These are phyloP conservation scores for Nemotelus pantherinus DNA, from an alignment of 2,888 invertebrate genomes.

Conservation along the genomic window DNA sequence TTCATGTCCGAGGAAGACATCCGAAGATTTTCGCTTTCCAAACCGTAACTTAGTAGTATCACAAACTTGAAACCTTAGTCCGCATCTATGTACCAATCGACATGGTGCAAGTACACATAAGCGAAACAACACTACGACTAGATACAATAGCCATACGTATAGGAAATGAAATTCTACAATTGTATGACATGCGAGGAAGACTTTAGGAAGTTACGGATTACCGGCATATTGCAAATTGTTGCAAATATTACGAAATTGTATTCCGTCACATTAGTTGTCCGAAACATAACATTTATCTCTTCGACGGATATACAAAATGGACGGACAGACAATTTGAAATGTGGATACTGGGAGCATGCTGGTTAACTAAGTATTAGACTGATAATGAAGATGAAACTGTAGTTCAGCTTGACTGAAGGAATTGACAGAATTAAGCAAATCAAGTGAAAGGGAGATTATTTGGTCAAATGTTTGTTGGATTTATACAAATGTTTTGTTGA, in stretches of 20 bases:
- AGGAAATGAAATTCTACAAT: slow-evolving; percentile 18
- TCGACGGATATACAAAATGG: neutral
- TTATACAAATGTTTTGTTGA: too few species aligned
- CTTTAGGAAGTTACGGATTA: slow-evolving; percentile 37
- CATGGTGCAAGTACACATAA: neutral
- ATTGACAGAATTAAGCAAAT: too few species aligned
- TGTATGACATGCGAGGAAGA: slow-evolving; percentile 27
- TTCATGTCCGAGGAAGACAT: neutral
- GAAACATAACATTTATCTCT: neutral
- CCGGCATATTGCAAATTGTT: slow-evolving; percentile 41
- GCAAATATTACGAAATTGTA: slow-evolving; percentile 35
- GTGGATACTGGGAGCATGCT: too few species aligned
- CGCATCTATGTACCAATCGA: neutral
- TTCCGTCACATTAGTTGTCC: slow-evolving; percentile 31
- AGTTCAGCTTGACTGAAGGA: too few species aligned
- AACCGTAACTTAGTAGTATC: slow-evolving; percentile 26
- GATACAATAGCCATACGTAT: neutral
- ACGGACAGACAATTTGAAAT: neutral
- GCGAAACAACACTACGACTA: too few species aligned
- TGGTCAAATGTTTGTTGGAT: too few species aligned
- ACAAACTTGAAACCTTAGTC: neutral
- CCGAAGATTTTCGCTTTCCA: slow-evolving; percentile 12
- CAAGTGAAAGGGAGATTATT: too few species aligned
- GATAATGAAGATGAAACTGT: too few species aligned
- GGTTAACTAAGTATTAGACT: too few species aligned